Conservation (phyloP, 2,113 vertebrate species). For the Sebastes fasciatus region DNA sequence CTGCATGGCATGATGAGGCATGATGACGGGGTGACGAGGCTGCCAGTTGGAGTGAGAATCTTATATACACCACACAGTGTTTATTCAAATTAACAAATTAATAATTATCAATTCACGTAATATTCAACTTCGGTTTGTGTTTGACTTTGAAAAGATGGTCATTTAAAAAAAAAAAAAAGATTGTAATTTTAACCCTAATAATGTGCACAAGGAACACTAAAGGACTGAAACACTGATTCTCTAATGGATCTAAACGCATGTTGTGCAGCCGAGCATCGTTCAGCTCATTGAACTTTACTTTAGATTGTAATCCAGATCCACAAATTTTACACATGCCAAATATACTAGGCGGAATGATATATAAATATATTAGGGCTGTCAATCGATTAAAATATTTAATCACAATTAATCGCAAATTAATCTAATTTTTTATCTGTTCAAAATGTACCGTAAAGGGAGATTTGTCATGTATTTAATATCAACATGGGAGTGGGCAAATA, state of each 20-base stretch:
- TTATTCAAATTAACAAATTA: slow-evolving; percentile 12
- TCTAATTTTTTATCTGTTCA: no score
- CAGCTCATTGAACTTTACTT: background rate
- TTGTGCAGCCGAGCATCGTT: background rate
- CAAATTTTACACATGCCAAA: background rate
- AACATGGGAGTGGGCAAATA: no score
- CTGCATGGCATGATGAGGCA: slow-evolving; percentile 79
- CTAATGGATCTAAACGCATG: background rate
- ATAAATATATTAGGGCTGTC: no score
- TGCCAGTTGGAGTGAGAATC: slow-evolving; percentile 59
- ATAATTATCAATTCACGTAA: background rate
- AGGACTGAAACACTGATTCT: background rate
- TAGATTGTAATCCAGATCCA: background rate
- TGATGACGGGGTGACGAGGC: slow-evolving; percentile 60
- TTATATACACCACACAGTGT: slow-evolving; percentile 21
- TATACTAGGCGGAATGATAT: background rate
- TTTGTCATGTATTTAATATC: no score
- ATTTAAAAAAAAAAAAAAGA: no score
- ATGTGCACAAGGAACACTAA: slow-evolving; percentile 4
- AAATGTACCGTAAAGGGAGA: no score
- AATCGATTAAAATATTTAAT: no score
- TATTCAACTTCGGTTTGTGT: slow-evolving; percentile 18
- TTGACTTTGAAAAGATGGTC: background rate
- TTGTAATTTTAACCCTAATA: background rate
- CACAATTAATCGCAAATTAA: no score